Conservation (phyloP, 2,888 invertebrate genomes). For the Tachina grossa region DNA sequence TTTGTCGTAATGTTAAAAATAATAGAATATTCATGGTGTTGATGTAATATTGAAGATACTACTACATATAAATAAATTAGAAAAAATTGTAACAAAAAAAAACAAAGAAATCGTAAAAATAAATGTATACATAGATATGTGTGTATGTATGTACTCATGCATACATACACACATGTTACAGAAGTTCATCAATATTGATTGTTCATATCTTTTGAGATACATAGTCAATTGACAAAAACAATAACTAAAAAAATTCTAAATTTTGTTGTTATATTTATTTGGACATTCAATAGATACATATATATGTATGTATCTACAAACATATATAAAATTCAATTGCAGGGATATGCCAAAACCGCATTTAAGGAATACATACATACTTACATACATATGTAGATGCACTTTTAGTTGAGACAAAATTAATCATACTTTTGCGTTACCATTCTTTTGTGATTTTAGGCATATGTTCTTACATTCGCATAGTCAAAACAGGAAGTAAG, state of each 20-base stretch:
- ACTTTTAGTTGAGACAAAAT: neutral
- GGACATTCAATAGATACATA: no score
- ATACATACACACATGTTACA: neutral
- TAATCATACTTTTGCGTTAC: neutral
- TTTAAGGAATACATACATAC: neutral
- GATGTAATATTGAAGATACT: neutral
- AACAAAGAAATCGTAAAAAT: neutral
- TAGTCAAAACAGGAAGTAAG: slow-evolving; percentile 28
- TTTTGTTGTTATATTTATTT: no score
- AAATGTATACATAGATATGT: neutral
- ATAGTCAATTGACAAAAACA: no score
- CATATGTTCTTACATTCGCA: neutral
- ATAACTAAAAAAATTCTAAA: no score
- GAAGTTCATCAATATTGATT: neutral
- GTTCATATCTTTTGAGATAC: no score
- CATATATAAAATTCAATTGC: no score
- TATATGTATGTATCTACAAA: no score
- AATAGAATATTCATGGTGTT: neutral
- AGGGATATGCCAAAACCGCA: no score
- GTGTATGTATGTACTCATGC: neutral
- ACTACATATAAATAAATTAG: neutral
- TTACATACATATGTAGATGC: neutral
- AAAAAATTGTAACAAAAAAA: neutral
- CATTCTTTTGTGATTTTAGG: neutral
- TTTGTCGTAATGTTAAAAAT: neutral